Conservation (phyloP, 2,888 invertebrate species). For the Drosophila percnosoma region DNA sequence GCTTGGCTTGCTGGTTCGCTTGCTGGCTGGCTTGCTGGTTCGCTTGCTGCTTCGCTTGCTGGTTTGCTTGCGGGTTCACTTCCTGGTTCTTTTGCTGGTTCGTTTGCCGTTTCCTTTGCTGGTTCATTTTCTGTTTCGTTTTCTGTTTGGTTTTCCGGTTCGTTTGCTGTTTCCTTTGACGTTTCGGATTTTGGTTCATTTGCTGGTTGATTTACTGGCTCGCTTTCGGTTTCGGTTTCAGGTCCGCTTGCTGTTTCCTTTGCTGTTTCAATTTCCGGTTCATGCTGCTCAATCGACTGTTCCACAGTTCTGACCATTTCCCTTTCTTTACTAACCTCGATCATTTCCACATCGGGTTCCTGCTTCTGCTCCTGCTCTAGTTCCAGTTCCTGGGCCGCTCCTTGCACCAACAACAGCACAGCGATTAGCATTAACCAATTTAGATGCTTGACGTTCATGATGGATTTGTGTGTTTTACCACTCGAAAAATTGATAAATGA, state of each 20-base stretch:
- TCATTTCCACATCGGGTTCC: constrained; percentile 7
- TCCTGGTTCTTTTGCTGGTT: not conserved
- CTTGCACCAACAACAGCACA: constrained; percentile 33
- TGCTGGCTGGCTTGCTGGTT: not conserved
- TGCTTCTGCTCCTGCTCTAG: constrained; percentile 6
- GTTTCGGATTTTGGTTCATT: not conserved
- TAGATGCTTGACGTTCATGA: constrained; percentile 39
- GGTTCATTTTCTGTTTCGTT: not conserved
- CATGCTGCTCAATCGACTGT: constrained; percentile 7
- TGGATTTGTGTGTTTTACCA: not conserved
- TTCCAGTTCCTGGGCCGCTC: constrained; percentile 22
- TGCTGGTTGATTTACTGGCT: not conserved
- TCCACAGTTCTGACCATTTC: not conserved
- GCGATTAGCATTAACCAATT: constrained; percentile 32
- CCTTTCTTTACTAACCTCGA: not conserved
- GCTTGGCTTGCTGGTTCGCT: not conserved
- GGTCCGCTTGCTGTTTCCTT: not conserved
- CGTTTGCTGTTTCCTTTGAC: not conserved
- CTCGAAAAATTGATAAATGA: constrained; percentile 4
- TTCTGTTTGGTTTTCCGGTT: not conserved
- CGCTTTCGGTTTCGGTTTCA: not conserved
- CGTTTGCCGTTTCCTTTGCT: not conserved
- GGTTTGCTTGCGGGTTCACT: not conserved
- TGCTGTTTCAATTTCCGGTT: not conserved
- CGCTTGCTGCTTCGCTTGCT: not conserved